Evolutionary conservation across 1,140 invertebrate genomes (phyloP), one percentile per base, ranked within the genome.

Genomic region (Aricia agestis): DNA sequence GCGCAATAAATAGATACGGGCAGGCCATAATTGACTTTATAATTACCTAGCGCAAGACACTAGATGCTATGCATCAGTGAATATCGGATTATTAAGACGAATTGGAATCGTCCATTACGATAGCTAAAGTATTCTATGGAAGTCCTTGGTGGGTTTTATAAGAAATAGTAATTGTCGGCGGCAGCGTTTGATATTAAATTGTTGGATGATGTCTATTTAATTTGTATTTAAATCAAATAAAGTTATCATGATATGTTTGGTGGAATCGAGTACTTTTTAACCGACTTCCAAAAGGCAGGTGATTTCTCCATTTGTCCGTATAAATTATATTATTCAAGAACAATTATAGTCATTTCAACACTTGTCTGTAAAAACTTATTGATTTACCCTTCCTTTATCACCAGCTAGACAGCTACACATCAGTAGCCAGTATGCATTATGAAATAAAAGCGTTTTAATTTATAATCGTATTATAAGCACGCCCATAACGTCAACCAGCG

Each of bases 11-110:
- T 19, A 18, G 19, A 19, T 19, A 63, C 11, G 10, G 18, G 7
- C 59, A 63, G 19, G 59, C 59, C 59, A 25, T 63, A 63, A 63
- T 63, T 63, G 59, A 25, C 59, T 19, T 63, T 63, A 63, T 63
- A 63, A 63, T 63, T 63, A 17, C 59, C 10, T 18, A 19, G 59
- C 59, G 10, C 18, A 63, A 63, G 59, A 63, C 59, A 63, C 19
- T 11, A 25, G 19, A 63, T 63, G 7, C n/a, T 25, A 63, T 17
- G 59, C 19, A 63, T 18, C 18, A 25, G 59, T 11, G 31, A 63
- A 25, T 63, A 25, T 63, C 18, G 19, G 59, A 63, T 63, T 63
- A 63, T 63, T 63, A 25, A 31, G 59, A 63, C 25, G 59, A 13
- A 63, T 63, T 63, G 18, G 59, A 63, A 63, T 63, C 10, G 59